Evolutionary conservation across 2,113 vertebrate species (phyloP).

Genomic region (Acrocephalus arundinaceus): DNA sequence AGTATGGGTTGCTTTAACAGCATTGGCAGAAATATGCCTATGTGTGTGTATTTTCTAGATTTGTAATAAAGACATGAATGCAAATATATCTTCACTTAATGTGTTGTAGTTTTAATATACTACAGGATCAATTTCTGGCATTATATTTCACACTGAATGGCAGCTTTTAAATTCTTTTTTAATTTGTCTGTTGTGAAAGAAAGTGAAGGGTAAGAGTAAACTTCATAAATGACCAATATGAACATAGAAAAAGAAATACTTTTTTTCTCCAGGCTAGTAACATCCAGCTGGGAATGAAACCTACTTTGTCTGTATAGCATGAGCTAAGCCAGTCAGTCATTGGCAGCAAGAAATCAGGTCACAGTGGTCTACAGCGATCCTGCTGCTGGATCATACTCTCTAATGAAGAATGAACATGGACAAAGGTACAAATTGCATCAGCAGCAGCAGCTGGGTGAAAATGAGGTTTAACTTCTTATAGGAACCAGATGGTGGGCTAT

Average conservation of each 20-base stretch:
- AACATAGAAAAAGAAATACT: not conserved
- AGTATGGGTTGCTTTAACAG: not conserved
- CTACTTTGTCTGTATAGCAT: not conserved
- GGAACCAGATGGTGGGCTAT: constrained; percentile 40
- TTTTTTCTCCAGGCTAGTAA: not conserved
- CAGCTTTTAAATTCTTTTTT: not conserved
- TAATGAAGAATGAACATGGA: not conserved
- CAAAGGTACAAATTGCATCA: constrained; percentile 32
- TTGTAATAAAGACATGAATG: not conserved
- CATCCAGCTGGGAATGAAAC: constrained; percentile 13
- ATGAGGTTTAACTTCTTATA: constrained; percentile 42
- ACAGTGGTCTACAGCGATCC: not conserved
- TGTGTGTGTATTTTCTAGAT: not conserved
- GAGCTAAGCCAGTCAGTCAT: not conserved
- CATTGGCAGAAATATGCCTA: not conserved
- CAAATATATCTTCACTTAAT: not conserved
- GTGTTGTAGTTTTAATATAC: not conserved
- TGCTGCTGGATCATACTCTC: not conserved
- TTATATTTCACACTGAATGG: not conserved
- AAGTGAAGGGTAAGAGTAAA: not conserved
- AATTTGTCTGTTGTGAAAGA: not conserved
- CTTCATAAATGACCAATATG: not conserved
- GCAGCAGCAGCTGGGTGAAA: constrained; percentile 52
- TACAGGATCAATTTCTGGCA: not conserved
- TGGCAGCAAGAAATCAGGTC: constrained; percentile 3